phyloP scores from a whole-genome alignment of 2,113 vertebrate species.

The Scophthalmus maximus region DNA sequence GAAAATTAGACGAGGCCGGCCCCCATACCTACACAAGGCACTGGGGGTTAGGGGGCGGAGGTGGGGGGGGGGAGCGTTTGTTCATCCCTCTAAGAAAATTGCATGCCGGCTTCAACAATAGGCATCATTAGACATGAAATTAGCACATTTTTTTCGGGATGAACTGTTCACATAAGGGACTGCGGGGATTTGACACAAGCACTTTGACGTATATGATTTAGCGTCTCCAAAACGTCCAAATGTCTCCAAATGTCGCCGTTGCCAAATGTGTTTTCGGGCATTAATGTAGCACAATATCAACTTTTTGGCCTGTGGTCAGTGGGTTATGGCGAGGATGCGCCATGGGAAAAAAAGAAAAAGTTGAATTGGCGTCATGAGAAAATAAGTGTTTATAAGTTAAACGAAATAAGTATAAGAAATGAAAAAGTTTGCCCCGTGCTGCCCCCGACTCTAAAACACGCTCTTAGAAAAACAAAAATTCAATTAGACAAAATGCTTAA shows the following conservation, averaged over 20 bases:
- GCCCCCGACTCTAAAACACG: slow-evolving; percentile 3
- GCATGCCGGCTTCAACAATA: slow-evolving; percentile 50
- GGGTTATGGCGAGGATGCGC: neutral
- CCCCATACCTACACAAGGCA: slow-evolving; percentile 55
- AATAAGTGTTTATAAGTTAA: neutral
- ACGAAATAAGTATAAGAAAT: neutral
- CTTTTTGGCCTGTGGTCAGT: slow-evolving; percentile 38
- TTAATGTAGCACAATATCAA: slow-evolving; percentile 36
- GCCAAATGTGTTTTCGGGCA: slow-evolving; percentile 28
- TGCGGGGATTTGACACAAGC: slow-evolving; percentile 44
- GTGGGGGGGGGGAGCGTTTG: neutral
- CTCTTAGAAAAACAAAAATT: slow-evolving; percentile 46
- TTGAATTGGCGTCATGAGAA: slow-evolving; percentile 3
- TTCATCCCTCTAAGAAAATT: slow-evolving; percentile 39
- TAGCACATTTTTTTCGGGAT: slow-evolving; percentile 60
- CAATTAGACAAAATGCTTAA: slow-evolving; percentile 64
- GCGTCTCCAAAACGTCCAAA: no score
- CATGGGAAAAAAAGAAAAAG: neutral
- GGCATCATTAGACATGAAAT: slow-evolving; percentile 69
- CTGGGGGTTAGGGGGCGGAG: neutral
- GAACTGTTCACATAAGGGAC: slow-evolving; percentile 56
- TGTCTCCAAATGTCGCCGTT: slow-evolving; percentile 33
- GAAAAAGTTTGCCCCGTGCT: slow-evolving; percentile 3
- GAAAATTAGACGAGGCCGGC: slow-evolving; percentile 49
- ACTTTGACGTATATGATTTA: slow-evolving; percentile 31